phyloP scores from a whole-genome alignment of 2,797 vertebrate species.

The Sternarchorhynchus goeldii region DNA sequence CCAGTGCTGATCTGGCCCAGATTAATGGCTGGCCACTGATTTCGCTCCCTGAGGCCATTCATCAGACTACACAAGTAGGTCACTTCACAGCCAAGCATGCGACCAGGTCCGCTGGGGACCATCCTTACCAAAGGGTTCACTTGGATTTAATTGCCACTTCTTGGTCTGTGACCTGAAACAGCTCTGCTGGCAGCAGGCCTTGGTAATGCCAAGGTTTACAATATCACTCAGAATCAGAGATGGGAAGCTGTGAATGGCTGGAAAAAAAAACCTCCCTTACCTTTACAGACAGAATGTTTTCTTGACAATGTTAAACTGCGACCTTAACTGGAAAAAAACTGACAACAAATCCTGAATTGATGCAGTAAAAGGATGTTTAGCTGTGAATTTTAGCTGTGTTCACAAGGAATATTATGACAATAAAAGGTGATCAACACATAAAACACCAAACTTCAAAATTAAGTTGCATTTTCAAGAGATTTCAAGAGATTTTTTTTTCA shows the following conservation, averaged over 20 bases:
- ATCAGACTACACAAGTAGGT: constrained; percentile 89
- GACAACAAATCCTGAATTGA: too few species aligned
- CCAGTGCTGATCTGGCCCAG: constrained; percentile 87
- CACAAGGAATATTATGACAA: too few species aligned
- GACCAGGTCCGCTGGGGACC: constrained; percentile 72
- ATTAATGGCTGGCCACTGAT: constrained; percentile 82
- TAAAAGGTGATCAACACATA: too few species aligned
- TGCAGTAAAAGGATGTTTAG: too few species aligned
- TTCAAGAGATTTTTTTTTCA: too few species aligned
- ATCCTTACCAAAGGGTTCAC: constrained; percentile 74
- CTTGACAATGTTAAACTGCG: too few species aligned
- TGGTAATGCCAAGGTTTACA: constrained; percentile 63
- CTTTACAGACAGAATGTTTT: too few species aligned
- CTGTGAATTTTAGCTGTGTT: too few species aligned
- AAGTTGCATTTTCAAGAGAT: too few species aligned
- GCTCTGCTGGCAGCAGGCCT: constrained; percentile 77
- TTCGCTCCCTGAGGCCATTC: constrained; percentile 87
- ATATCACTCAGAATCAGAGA: constrained; percentile 16
- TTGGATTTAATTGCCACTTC: constrained; percentile 90
- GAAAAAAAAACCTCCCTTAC: not conserved
- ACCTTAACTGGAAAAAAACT: too few species aligned
- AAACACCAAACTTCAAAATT: too few species aligned
- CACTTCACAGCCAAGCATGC: constrained; percentile 83
- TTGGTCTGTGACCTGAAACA: constrained; percentile 71
- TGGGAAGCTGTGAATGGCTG: not conserved